A percentile compares a stretch with the other conserved stretches of the same genome.
Conservation (phyloP, 2,797 vertebrate species). For the Limosa lapponica region DNA sequence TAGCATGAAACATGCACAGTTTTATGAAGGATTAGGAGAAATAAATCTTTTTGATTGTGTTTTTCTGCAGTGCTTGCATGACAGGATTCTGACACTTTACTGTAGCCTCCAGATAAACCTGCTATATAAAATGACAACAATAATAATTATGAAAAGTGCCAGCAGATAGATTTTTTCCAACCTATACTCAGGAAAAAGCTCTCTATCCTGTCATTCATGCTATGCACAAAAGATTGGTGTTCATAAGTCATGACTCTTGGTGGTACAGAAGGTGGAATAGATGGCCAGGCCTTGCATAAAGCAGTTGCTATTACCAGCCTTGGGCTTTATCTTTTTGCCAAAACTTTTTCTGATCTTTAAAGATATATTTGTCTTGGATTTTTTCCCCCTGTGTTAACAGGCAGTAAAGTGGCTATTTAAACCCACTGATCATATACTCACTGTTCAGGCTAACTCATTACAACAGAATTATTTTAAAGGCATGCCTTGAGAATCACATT, state of each 20-base stretch:
- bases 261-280: not conserved
- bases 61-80: not conserved
- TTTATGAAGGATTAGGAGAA: not conserved
- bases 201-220: not conserved
- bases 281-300: accelerated
- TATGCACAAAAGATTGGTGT: not conserved
- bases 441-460: not conserved
- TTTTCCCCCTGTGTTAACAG: not conserved
- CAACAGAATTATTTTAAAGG: not conserved
- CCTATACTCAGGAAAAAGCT: not conserved
- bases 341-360: not conserved
- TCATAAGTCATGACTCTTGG: not conserved
- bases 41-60: not conserved
- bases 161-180: not conserved
- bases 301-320: not conserved
- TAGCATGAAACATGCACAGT: not conserved
- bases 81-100: not conserved
- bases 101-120: not conserved
- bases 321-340: not conserved
- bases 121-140: not conserved
- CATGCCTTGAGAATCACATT: not conserved
- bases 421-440: not conserved
- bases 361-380: not conserved
- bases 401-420: not conserved
- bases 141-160: not conserved